Percentiles rank a stretch among this genome's conserved stretches.
Evolutionary conservation across 2,888 invertebrate species (phyloP).

Genomic region (Ametastegia equiseti): DNA sequence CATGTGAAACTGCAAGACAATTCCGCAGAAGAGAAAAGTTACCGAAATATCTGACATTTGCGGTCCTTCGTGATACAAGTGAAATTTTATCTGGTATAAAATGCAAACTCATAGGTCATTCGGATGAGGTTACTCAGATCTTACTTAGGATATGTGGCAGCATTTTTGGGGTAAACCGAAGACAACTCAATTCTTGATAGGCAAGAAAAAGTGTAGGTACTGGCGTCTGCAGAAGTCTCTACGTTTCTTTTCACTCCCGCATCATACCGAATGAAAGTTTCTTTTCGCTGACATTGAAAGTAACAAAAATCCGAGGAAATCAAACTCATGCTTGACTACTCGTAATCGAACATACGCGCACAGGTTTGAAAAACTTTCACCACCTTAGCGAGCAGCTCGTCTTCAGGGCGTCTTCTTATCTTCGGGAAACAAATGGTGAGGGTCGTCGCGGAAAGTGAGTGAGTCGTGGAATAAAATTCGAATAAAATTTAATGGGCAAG

Average conservation of each 20-base stretch:
- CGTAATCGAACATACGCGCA: background rate
- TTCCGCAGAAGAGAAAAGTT: background rate
- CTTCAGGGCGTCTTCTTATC: background rate
- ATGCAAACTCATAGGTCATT: background rate
- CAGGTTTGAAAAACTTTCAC: constrained; percentile 18
- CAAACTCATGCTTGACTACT: constrained; percentile 12
- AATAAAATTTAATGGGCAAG: constrained; percentile 54
- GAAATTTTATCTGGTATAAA: too few species aligned
- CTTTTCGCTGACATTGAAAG: constrained; percentile 35
- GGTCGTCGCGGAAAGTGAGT: constrained; percentile 29
- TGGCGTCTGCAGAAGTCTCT: background rate
- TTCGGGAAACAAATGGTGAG: constrained; percentile 18
- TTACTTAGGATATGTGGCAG: background rate
- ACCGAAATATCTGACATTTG: too few species aligned
- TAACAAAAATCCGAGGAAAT: constrained; percentile 17
- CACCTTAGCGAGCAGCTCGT: background rate
- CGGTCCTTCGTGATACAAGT: too few species aligned
- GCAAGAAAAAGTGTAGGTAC: background rate
- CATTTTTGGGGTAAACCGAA: background rate
- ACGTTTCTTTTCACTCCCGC: constrained; percentile 36
- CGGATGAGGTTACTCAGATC: background rate
- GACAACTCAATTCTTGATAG: constrained; percentile 19
- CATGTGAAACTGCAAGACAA: background rate
- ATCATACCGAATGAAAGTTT: constrained; percentile 34
- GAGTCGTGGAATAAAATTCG: constrained; percentile 54